Evolutionary conservation across 2,888 invertebrate species (phyloP).

Genomic region (Gastrophysa polygoni): DNA sequence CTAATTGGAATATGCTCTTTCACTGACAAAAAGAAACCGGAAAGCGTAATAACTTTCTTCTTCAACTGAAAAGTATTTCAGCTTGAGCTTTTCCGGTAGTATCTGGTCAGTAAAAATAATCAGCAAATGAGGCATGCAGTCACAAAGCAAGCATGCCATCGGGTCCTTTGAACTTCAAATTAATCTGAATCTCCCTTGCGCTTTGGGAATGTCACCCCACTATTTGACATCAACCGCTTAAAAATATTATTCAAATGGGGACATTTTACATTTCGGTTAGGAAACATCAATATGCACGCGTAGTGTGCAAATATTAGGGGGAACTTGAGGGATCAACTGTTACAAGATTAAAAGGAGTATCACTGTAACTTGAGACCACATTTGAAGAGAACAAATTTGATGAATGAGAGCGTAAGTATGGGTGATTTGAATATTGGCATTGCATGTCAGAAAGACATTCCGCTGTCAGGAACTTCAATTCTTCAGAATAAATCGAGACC

Average conservation of each 20-base stretch:
- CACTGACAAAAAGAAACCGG: conserved; percentile 24
- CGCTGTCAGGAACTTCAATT: no score
- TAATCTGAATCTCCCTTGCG: conserved; percentile 49
- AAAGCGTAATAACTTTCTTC: conserved; percentile 33
- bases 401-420: no score
- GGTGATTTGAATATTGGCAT: no score
- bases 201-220: conserved; percentile 43
- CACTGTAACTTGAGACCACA: neutral
- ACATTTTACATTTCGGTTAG: conserved; percentile 27
- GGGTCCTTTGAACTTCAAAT: conserved; percentile 54
- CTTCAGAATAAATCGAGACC: no score
- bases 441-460: no score
- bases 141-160: conserved; percentile 52
- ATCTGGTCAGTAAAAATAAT: conserved; percentile 53
- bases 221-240: conserved; percentile 38
- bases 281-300: conserved; percentile 13
- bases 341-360: neutral
- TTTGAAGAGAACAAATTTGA: neutral
- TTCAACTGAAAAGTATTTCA: conserved; percentile 33
- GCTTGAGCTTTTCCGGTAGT: conserved; percentile 28
- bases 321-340: neutral
- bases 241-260: conserved; percentile 36
- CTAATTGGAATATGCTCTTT: conserved; percentile 14
- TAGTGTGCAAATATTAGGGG: conserved; percentile 11
- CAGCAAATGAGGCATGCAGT: conserved; percentile 53